Conservation (phyloP, 2,888 invertebrate species). For the Digitonthophagus gazella region DNA sequence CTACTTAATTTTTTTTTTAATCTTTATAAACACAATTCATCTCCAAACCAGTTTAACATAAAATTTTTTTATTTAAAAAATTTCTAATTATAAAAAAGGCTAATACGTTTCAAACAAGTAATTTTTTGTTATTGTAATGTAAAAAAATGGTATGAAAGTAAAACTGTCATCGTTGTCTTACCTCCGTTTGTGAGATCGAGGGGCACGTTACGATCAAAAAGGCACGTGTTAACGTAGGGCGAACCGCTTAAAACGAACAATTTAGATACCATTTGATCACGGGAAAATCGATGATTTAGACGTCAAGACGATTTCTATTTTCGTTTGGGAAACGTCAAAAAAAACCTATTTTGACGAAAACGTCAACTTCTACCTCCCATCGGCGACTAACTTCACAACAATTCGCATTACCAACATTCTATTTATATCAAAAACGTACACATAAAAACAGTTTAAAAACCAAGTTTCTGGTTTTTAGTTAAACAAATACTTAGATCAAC, state of each 20-base stretch:
- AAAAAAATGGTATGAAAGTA: too few species aligned
- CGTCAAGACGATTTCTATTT: conserved; percentile 31
- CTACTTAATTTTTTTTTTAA: too few species aligned
- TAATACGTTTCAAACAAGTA: too few species aligned
- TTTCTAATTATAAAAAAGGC: too few species aligned
- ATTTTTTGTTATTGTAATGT: too few species aligned
- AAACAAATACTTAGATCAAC: too few species aligned
- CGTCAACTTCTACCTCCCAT: not conserved
- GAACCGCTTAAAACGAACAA: conserved; percentile 45
- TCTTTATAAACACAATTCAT: too few species aligned
- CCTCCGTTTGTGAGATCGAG: conserved; percentile 46
- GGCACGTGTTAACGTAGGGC: conserved; percentile 44
- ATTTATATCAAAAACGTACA: too few species aligned
- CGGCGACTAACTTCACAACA: not conserved
- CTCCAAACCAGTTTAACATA: too few species aligned
- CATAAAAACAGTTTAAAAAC: too few species aligned
- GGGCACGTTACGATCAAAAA: conserved; percentile 41
- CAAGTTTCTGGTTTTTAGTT: too few species aligned
- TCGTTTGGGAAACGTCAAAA: conserved; percentile 27
- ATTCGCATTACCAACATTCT: not conserved
- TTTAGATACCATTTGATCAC: conserved; percentile 50
- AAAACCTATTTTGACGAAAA: conserved; percentile 29
- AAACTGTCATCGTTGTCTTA: conserved; percentile 36
- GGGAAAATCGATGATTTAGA: conserved; percentile 30
- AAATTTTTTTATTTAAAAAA: too few species aligned